Base-by-base conservation (phyloP, 2,797 vertebrate genomes). In the Malacoraja senta region DNA sequence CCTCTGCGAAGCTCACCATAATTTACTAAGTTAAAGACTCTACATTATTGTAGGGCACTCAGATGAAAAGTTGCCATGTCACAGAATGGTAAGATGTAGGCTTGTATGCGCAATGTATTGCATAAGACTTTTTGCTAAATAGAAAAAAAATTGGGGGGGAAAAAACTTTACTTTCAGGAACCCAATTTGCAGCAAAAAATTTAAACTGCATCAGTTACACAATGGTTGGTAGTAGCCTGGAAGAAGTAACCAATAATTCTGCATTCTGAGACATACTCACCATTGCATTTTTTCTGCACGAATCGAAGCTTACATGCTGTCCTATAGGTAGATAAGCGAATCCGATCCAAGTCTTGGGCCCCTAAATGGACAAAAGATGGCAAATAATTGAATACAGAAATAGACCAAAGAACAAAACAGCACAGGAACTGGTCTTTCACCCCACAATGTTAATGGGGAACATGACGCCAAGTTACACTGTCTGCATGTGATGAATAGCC, bases 231-330 rank as follows among this genome's bases (percentile, higher is more conserved):
- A 78, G 88, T 29, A 17, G 88, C 53, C 8, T 35, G 79, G 44
- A 68, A 35, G 29, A 83, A 53, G 32, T n/a, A 68, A 21, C n/a
- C 61, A 91, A 91, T 24, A 44, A 74, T 26, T 32, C 12, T 76
- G 15, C 71, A 35, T 35, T 53, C 29, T 74, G 38, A 92, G 12
- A 68, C 26, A 76, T 96, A 99, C 99, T 99, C 95, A 99, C 99
- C 94, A 93, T 98, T 99, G 96, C 99, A 99, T 97, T 98, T 99
- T 97, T 99, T 99, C 97, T 99, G 99, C 94, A 99, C 98, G 95
- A 99, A 99, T 96, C 99, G 95, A 94, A 99, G 98, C 95, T 99
- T 99, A 96, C 99, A 99, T 7, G 99, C 99, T 93, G 99, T 99
- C 96, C 99, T 97, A 96, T 99, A 99, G 21, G 99, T 99, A 88